Conservation (phyloP, 2,888 invertebrate species). For the Drosophila helvetica region DNA sequence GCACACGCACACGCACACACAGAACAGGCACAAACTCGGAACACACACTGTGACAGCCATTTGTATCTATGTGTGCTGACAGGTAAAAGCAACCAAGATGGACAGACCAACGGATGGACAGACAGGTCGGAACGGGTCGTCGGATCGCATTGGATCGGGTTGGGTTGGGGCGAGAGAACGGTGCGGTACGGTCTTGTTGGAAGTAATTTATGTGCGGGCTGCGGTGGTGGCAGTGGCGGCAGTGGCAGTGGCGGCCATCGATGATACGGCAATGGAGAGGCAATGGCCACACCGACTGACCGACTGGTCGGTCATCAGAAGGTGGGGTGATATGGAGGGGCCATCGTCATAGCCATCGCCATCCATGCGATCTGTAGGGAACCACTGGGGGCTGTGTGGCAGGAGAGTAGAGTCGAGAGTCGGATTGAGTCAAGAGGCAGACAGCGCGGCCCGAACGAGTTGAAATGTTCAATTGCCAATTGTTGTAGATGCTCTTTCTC, state of each 20-base stretch:
- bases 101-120: constrained; percentile 31
- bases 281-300: constrained; percentile 50
- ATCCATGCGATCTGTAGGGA: constrained; percentile 1
- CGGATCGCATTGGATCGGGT: neutral
- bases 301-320: constrained; percentile 65
- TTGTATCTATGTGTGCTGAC: constrained; percentile 53
- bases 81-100: constrained; percentile 61
- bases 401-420: constrained; percentile 5
- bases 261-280: constrained; percentile 46
- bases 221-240: constrained; percentile 43
- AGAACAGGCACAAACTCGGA: neutral
- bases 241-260: constrained; percentile 54
- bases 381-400: neutral
- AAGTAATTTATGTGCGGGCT: constrained; percentile 66
- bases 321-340: constrained; percentile 13
- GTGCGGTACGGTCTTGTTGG: constrained; percentile 27
- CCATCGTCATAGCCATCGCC: too few relatives aligned
- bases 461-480: constrained; percentile 54
- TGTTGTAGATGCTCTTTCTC: constrained; percentile 41
- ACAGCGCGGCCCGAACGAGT: constrained; percentile 63
- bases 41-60: constrained; percentile 8
- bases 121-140: constrained; percentile 12
- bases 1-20: constrained; percentile 5
- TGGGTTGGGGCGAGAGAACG: constrained; percentile 9
- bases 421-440: constrained; percentile 39